Conservation (phyloP, 2,888 invertebrate species). For the Acanthosepion lycidas region DNA sequence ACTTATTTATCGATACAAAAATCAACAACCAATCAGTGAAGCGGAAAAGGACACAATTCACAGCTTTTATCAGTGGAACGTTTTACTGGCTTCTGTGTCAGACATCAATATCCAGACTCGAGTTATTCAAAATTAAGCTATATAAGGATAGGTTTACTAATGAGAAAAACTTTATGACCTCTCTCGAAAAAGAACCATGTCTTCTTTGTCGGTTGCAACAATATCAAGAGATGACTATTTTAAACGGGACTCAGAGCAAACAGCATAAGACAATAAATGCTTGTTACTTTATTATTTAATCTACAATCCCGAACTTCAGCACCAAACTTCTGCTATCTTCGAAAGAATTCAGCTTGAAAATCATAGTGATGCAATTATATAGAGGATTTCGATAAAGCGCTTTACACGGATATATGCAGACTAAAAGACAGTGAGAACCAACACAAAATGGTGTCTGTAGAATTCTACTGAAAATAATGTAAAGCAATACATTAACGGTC, state of each 20-base stretch:
- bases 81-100: too few species aligned
- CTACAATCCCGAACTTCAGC: neutral
- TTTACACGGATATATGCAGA: neutral
- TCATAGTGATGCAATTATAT: neutral
- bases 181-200: neutral
- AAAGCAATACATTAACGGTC: too few species aligned
- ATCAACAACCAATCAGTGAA: slow-evolving; percentile 10
- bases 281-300: neutral
- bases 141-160: neutral
- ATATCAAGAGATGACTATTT: neutral
- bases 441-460: neutral
- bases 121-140: neutral
- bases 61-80: neutral
- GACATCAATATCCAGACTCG: neutral
- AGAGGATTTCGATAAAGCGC: neutral
- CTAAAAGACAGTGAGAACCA: neutral
- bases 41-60: neutral
- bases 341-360: neutral
- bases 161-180: neutral
- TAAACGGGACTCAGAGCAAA: neutral
- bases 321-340: neutral
- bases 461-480: neutral
- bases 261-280: neutral
- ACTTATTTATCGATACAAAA: neutral
- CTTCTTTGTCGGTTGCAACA: neutral